Evolutionary conservation across 2,797 vertebrate species (phyloP), one percentile per base, ranked within the genome.

Genomic region (Clarias platycephalus): DNA sequence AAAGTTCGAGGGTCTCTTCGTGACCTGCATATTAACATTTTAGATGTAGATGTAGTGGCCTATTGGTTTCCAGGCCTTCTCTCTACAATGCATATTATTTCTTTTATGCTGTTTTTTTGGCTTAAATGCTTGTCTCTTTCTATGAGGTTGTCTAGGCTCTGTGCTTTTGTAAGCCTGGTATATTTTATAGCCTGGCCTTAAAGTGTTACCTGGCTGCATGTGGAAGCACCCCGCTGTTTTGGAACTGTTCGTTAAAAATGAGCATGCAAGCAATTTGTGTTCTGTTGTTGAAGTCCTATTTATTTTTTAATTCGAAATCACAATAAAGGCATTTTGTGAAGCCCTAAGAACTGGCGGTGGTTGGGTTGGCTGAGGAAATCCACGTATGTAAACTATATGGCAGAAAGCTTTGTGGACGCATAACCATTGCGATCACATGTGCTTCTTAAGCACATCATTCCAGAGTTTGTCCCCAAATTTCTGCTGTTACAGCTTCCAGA

Each of bases 1-100:
- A 84, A 83, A 83, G 74, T 81, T 83, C 57, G 6, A 64, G 62
- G 34, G 34, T 67, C 71, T 84, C 88, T 82, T 74, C 68, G 84
- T 89, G 89, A 88, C 86, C 83, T 83, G 86, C 77, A 87, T 89
- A 86, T 88, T 89, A 90, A 89, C 83, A 26, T 85, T 44, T 82
- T 40, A 62, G 44, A 12, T 80, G 64, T 84, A 74, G 57, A 83
- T 66, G 26, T 55, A 44, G 24, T 80, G 81, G 37, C 20, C 10
- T 83, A 34, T 68, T 71, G n/a, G 85, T 90, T 78, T 88, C 88
- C 88, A 75, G 34, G 86, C 68, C 53, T 82, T 66, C 8, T 44
- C 58, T 63, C 81, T 66, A 31, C 49, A 84, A 57, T 26, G 74
- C 70, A 81, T 79, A 64, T 64, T 37, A 71, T 62, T 22, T 53